Evolutionary conservation across 2,888 invertebrate species (phyloP), one percentile per base, ranked within the genome.

Genomic region (Rhyacophila evoluta): DNA sequence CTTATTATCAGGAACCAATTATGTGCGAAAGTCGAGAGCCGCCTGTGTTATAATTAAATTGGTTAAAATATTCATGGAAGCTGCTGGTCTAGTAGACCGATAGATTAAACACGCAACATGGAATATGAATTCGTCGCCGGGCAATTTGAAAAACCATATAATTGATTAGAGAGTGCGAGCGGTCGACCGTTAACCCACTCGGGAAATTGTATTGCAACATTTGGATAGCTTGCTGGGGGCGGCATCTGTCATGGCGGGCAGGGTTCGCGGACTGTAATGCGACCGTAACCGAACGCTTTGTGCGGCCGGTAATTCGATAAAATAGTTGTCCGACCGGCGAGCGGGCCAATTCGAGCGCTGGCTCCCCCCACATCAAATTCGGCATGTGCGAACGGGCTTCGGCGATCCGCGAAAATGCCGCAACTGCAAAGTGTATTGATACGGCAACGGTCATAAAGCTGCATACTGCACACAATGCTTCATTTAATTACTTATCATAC

Each of bases 311-410:
- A 55, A 55, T 55, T 55, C 55, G 55, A 55, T 55, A 55, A 55
- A 55, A 55, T 55, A 55, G 55, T 55, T 25, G 55, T 25, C 19
- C n/a, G 25, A 6, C 55, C 55, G 0, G 55, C 19, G 19, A 25
- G 55, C 19, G 5, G 41, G 41, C 15, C 41, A 41, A 15, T 41
- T 55, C 55, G 55, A 39, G 12, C 39, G 3, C 39, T n/a, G 19
- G n/a, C n/a, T n/a, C n/a, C n/a, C n/a, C n/a, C 2, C 55, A 19
- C 15, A 55, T 55, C 55, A 55, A 55, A 55, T 55, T 55, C 19
- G 25, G 55, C 55, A 55, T 55, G 55, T 55, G 55, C 55, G 55
- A 55, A 55, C 55, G 19, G 55, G 55, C 55, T 19, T 55, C 55
- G 55, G 55, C 19, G 55, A 19, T 55, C 55, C 55, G 55, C 55